Percentiles rank a stretch among this genome's conserved stretches.
These are phyloP conservation scores for Cephus sareptanus DNA, from an alignment of 2,888 invertebrate species.

Conservation along the genomic window DNA sequence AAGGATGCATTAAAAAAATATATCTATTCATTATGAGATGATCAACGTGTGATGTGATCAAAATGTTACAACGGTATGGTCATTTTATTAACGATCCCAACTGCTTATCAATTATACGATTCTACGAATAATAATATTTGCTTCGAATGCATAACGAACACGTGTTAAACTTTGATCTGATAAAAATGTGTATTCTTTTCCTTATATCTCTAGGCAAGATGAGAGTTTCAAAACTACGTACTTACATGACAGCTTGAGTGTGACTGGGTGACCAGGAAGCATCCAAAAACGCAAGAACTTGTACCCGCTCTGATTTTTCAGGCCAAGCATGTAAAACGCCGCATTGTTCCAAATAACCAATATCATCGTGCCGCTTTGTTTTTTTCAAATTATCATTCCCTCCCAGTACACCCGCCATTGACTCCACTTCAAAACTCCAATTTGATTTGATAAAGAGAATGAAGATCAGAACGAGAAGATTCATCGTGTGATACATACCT, in stretches of 20 bases:
- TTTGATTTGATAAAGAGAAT: not conserved
- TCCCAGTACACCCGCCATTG: not conserved
- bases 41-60: no score
- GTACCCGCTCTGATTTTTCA: constrained; percentile 45
- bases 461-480: not conserved
- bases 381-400: not conserved
- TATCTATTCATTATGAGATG: not conserved
- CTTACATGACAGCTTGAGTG: constrained; percentile 57
- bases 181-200: not conserved
- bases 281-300: constrained; percentile 55
- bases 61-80: not conserved
- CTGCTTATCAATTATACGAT: not conserved
- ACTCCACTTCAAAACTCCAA: not conserved
- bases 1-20: not conserved
- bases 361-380: constrained; percentile 25
- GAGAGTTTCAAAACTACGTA: constrained; percentile 14
- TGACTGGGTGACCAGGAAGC: constrained; percentile 54
- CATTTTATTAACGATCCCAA: not conserved
- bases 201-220: not conserved
- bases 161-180: not conserved
- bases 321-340: constrained; percentile 40
- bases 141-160: not conserved
- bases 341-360: constrained; percentile 48
- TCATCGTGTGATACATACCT: not conserved
- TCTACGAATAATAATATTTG: not conserved